phyloP scores from a whole-genome alignment of 2,888 invertebrate genomes.

The Hyposoter dolosus region DNA sequence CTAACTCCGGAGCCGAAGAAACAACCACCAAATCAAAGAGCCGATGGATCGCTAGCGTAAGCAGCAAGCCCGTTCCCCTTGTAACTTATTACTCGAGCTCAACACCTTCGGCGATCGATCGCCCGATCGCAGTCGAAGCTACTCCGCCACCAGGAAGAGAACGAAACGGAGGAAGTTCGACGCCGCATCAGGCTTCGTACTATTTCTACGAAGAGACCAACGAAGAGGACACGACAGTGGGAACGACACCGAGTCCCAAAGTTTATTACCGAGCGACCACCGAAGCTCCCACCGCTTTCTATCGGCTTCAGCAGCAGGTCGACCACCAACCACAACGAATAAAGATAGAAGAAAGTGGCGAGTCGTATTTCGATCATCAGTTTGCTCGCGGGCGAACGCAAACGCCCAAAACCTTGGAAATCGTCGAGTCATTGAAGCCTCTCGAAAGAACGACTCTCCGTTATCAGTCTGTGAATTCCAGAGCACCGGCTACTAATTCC shows the following conservation, averaged over 20 bases:
- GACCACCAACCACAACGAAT: conserved; percentile 45
- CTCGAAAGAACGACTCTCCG: conserved; percentile 71
- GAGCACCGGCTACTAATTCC: conserved; percentile 67
- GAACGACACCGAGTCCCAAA: conserved; percentile 74
- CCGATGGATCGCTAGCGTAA: conserved; percentile 82
- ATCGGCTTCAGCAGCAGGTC: conserved; percentile 9
- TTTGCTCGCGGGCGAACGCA: conserved; percentile 69
- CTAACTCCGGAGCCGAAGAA: conserved; percentile 78
- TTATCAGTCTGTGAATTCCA: conserved; percentile 74
- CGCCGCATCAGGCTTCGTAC: conserved; percentile 86
- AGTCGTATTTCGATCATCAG: conserved; percentile 75
- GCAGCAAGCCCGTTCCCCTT: conserved; percentile 88
- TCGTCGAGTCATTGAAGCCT: conserved; percentile 75
- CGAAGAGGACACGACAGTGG: conserved; percentile 72
- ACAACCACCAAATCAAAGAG: conserved; percentile 76
- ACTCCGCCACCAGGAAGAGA: conserved; percentile 76
- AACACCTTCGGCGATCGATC: conserved; percentile 81
- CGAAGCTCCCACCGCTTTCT: conserved; percentile 69
- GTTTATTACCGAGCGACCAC: conserved; percentile 77
- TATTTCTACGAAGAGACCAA: conserved; percentile 89
- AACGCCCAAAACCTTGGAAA: conserved; percentile 74
- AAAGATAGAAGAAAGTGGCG: conserved; percentile 46
- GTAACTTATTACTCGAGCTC: conserved; percentile 87
- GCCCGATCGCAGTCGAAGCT: conserved; percentile 79
- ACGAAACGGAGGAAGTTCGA: conserved; percentile 40